Conservation (phyloP, 2,113 vertebrate species). For the Petaurus breviceps region DNA sequence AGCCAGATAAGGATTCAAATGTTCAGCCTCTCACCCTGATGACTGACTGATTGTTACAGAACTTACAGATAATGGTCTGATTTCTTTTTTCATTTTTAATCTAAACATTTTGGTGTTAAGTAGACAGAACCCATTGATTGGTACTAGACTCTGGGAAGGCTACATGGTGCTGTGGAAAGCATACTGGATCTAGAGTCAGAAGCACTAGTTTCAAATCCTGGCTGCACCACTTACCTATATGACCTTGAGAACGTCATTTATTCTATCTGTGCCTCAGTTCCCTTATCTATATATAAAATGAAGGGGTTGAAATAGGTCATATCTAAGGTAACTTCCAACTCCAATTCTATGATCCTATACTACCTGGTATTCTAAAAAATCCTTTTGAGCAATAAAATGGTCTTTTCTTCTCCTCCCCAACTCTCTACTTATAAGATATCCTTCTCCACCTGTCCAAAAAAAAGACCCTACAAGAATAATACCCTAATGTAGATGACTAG, state of each 20-base stretch:
- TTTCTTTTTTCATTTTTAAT: neutral
- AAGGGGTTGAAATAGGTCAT: neutral
- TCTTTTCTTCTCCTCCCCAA: neutral
- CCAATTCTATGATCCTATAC: neutral
- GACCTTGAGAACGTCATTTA: neutral
- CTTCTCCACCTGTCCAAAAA: neutral
- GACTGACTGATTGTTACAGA: neutral
- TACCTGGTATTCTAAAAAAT: too few relatives aligned
- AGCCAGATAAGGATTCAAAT: neutral
- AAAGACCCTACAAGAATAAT: neutral
- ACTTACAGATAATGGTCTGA: neutral
- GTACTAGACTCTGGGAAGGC: neutral
- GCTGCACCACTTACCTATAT: neutral
- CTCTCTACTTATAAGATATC: neutral
- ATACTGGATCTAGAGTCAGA: neutral
- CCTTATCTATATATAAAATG: neutral
- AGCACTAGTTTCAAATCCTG: neutral
- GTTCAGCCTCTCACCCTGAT: too few relatives aligned
- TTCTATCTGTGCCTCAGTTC: neutral
- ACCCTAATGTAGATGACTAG: neutral
- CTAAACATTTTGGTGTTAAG: neutral
- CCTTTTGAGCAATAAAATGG: neutral
- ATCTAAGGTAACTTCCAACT: neutral
- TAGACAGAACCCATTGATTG: neutral
- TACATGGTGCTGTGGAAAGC: neutral